phyloP scores from a whole-genome alignment of 2,888 invertebrate species.

The Xanthorhoe spadicearia region DNA sequence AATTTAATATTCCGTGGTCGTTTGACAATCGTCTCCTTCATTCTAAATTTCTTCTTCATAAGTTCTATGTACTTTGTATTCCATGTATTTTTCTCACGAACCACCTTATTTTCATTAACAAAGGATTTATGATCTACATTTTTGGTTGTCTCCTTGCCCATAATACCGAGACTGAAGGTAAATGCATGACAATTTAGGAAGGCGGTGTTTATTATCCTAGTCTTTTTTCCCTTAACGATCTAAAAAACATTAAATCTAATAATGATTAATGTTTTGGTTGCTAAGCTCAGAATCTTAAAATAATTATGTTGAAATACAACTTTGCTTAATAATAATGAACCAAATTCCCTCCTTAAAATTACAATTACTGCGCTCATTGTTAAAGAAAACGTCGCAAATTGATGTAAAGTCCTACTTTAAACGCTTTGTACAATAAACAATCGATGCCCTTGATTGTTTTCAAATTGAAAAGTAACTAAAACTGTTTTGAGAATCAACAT shows the following conservation, averaged over 20 bases:
- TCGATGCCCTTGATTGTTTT: not conserved
- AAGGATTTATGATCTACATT: constrained; percentile 44
- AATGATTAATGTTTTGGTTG: constrained; percentile 8
- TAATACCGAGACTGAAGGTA: constrained; percentile 47
- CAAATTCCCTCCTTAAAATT: constrained; percentile 21
- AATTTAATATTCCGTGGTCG: constrained; percentile 58
- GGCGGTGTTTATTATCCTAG: constrained; percentile 37
- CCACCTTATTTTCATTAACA: constrained; percentile 1
- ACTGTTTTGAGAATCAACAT: not conserved
- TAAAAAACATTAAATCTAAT: constrained; percentile 14
- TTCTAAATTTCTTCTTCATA: not conserved
- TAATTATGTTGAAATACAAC: not conserved
- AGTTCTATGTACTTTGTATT: constrained; percentile 10
- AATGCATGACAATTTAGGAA: constrained; percentile 48
- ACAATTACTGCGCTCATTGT: constrained; percentile 15
- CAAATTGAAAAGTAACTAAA: not conserved
- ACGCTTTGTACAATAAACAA: not conserved
- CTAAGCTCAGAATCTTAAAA: not conserved
- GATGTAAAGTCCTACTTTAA: not conserved
- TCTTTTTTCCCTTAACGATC: constrained; percentile 33
- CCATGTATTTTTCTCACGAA: not conserved
- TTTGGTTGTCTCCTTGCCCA: constrained; percentile 56
- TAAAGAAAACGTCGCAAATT: constrained; percentile 17
- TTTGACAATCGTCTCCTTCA: constrained; percentile 31
- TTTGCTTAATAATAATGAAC: not conserved